Evolutionary conservation across 1,140 invertebrate species (phyloP), one percentile per base, ranked within the genome.

Genomic region (Brachionus rotundiformis): DNA sequence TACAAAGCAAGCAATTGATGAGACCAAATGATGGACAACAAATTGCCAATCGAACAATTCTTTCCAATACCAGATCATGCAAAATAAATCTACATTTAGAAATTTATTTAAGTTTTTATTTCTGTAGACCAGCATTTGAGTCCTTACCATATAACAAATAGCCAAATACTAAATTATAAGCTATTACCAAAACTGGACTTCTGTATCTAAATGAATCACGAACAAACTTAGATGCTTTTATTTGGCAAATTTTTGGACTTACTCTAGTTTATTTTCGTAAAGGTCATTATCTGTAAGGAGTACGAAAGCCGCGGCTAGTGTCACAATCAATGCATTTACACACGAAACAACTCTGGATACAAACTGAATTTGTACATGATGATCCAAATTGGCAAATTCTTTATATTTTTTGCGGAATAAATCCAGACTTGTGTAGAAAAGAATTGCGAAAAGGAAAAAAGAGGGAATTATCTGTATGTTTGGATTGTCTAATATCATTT

Each of bases 11-110:
- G 76, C 76, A 54, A 31, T 29, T 3, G 31, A 33, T 39, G 76
- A 79, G 5, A 79, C 47, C 23, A 79, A 61, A 41, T 79, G 76
- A 63, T 79, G 76, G 6, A 79, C 7, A 10, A 79, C 76, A 63
- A 79, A 79, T 36, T 54, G 59, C 76, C 76, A 79, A 13, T 79
- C 76, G 27, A 79, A 79, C 36, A 59, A 27, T 3, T 59, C 47
- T 59, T 63, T 68, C 36, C 33, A 36, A 19, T 79, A 59, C 19
- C 19, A 59, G 10, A 79, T 1, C 76, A 79, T 79, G 16, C 25
- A n/a, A 3, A 54, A 31, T 29, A 59, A 79, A 63, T 79, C 76
- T 31, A 59, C 23, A 36, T 13, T n/a, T n/a, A n/a, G 36, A 23
- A 79, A 41, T 23, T 41, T 25, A 36, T 0, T 27, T 8, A 63